phyloP scores from a whole-genome alignment of 2,797 vertebrate species.

The Chiloscyllium punctatum region DNA sequence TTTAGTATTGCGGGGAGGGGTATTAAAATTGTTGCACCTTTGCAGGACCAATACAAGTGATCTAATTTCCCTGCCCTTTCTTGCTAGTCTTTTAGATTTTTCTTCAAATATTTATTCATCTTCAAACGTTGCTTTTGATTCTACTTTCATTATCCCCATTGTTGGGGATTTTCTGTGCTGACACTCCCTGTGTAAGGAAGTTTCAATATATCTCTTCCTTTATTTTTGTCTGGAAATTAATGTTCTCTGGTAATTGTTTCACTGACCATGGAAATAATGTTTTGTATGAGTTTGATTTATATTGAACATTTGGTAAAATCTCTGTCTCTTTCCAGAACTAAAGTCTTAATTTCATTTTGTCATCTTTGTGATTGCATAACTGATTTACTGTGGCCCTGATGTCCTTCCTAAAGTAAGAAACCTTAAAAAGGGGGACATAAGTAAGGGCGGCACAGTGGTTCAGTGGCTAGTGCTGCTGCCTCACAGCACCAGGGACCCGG shows the following conservation, averaged over 20 bases:
- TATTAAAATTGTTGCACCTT: background rate
- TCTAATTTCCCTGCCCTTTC: background rate
- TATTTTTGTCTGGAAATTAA: background rate
- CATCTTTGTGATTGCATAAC: background rate
- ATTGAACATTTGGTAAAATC: background rate
- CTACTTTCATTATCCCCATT: background rate
- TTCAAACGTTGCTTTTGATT: background rate
- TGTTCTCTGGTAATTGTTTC: background rate
- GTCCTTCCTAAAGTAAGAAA: background rate
- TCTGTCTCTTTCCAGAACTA: background rate
- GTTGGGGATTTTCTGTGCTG: background rate
- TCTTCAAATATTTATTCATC: background rate
- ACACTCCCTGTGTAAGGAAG: background rate
- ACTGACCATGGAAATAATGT: background rate
- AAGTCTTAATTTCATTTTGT: background rate
- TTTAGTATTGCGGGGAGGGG: background rate
- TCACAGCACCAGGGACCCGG: too few relatives aligned
- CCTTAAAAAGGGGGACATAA: background rate
- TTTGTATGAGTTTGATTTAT: background rate
- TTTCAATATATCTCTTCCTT: background rate
- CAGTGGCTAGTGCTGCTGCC: too few relatives aligned
- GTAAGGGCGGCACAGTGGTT: too few relatives aligned
- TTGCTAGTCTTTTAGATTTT: background rate
- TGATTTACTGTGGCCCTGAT: too few relatives aligned
- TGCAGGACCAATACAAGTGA: background rate